Evolutionary conservation across 2,113 vertebrate genomes (phyloP).

Genomic region (Arizona elegans): DNA sequence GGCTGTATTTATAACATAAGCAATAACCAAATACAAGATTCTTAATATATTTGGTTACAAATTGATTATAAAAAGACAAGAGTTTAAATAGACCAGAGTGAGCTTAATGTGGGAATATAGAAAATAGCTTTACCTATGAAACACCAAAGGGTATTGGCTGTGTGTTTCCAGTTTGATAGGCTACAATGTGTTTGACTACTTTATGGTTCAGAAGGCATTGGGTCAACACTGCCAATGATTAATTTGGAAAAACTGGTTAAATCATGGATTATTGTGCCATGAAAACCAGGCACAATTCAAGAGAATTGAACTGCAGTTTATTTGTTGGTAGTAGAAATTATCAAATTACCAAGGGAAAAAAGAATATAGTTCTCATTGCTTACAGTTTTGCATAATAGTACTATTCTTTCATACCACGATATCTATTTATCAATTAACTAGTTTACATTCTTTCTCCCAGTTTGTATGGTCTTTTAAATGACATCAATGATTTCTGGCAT

Average conservation of each 20-base stretch:
- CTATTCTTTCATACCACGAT: neutral
- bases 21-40: neutral
- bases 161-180: neutral
- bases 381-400: neutral
- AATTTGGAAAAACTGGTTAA: neutral
- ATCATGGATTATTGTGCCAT: neutral
- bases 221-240: neutral
- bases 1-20: neutral
- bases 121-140: neutral
- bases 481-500: neutral
- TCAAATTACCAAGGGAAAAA: neutral
- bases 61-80: neutral
- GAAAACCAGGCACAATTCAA: neutral
- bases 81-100: neutral
- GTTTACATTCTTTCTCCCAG: neutral
- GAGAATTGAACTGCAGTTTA: neutral
- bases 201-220: neutral
- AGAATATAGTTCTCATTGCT: neutral
- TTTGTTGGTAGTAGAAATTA: neutral
- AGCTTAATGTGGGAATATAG: neutral
- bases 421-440: neutral
- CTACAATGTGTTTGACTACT: neutral
- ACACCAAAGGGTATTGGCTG: too few species aligned
- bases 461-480: neutral
- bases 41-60: neutral